A percentile compares a stretch with the other conserved stretches of the same genome.
Conservation (phyloP, 1,140 invertebrate species). For the Penaeus chinensis region DNA sequence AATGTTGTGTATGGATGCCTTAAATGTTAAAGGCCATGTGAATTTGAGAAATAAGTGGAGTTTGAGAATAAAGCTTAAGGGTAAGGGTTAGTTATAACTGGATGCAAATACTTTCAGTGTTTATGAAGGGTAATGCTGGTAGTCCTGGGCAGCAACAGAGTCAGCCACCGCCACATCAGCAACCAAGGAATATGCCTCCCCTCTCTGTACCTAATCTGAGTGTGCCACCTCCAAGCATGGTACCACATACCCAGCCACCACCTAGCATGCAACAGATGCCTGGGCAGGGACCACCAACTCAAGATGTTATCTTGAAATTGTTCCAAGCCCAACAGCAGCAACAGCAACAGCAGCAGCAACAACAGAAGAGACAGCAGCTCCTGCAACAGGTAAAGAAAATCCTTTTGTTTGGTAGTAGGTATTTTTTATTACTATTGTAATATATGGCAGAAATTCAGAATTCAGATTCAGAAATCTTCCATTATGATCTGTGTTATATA, state of each 20-base stretch:
- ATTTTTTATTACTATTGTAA: constrained; percentile 14
- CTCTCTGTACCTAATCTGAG: constrained; percentile 47
- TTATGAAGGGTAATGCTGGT: constrained; percentile 51
- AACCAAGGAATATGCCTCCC: constrained; percentile 29
- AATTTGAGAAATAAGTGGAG: not conserved
- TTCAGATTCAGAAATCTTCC: not conserved
- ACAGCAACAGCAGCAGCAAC: constrained; percentile 41
- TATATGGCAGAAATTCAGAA: constrained; percentile 16
- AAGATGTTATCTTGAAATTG: constrained; percentile 33
- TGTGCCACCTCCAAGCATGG: constrained; percentile 50
- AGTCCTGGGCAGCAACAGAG: constrained; percentile 35
- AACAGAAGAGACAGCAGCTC: constrained; percentile 21
- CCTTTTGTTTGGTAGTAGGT: not conserved
- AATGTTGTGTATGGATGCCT: not conserved
- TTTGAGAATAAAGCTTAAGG: not conserved
- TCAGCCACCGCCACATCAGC: constrained; percentile 19
- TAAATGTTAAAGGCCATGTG: not conserved
- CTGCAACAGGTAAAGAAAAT: not conserved
- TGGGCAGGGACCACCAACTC: constrained; percentile 26
- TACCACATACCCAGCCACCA: constrained; percentile 38
- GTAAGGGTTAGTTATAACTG: not conserved
- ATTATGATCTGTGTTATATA: too few relatives aligned
- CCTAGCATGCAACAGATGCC: constrained; percentile 37
- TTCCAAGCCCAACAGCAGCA: constrained; percentile 35
- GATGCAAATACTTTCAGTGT: constrained; percentile 35